These are phyloP conservation scores for Aptenodytes patagonicus DNA, from an alignment of 2,113 vertebrate genomes.

Conservation along the genomic window DNA sequence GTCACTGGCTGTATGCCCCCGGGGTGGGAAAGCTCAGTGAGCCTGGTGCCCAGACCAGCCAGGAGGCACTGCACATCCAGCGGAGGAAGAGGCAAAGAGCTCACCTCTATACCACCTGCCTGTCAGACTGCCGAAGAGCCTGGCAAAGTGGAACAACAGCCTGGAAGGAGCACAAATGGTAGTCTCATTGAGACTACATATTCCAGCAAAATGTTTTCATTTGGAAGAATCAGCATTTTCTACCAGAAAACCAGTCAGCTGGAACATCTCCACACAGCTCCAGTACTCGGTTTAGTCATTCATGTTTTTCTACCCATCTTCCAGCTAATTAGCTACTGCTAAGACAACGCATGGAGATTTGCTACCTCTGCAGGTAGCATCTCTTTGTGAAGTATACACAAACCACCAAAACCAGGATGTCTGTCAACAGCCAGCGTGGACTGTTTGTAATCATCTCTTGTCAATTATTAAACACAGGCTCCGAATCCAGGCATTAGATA, in stretches of 20 bases:
- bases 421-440: background rate
- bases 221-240: background rate
- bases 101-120: background rate
- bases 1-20: background rate
- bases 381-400: background rate
- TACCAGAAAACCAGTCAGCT: background rate
- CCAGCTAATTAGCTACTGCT: slow-evolving; percentile 17
- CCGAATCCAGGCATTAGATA: background rate
- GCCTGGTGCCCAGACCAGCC: background rate
- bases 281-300: background rate
- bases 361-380: background rate
- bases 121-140: background rate
- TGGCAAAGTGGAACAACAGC: background rate
- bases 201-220: background rate
- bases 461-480: background rate
- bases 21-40: background rate
- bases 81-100: background rate
- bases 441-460: background rate
- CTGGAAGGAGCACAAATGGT: background rate
- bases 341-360: background rate
- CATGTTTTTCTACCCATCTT: slow-evolving; percentile 10
- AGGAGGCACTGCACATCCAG: background rate
- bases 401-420: background rate
- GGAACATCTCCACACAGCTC: background rate
- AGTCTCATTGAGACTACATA: background rate